Base-by-base conservation (phyloP, 2,113 vertebrate species). In the Setophaga kirtlandii region DNA sequence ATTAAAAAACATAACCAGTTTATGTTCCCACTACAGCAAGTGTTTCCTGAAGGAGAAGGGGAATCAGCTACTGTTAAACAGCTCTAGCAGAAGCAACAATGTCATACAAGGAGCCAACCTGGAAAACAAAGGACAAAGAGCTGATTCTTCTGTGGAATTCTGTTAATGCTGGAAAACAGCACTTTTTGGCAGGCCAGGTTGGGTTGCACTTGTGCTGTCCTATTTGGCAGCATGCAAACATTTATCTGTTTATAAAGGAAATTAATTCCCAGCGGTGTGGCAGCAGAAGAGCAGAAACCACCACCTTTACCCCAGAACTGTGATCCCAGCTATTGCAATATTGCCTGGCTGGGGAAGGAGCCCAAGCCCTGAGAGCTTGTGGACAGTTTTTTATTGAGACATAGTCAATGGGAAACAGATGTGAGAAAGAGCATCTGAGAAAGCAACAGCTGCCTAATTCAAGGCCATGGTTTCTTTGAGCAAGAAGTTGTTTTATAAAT, bases 51-150 rank as follows among this genome's bases (percentile, higher is more conserved):
- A 35, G 42, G 37, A 83, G 39, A 69, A 52, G 59, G 21, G 58
- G 12, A 9, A 15, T 67, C 78, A 77, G 80, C 97, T 90, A 92
- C 73, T 93, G 89, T 76, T 94, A 50, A 87, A 90, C 94, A 79
- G 89, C 89, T 94, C 96, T 67, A 33, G 86, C 93, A 56, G 96
- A 58, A 90, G 96, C 95, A 86, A 98, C 96, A 39, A 98, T 95
- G 83, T 97, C 73, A 39, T 86, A 25, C 93, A 98, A 90, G 44
- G 83, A 30, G 59, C 91, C 96, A 93, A 50, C 89, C 98, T 99
- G 97, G 83, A 96, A 97, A 97, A 97, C 4, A 37, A 86, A 42
- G 63, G 12, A 17, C 70, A 86, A 88, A 63, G 23, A 75, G 70
- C 47, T 62, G 63, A 8, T 97, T 81, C 27, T 79, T 78, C 44